Conservation (phyloP, 2,888 invertebrate species). For the Dilophus febrilis region DNA sequence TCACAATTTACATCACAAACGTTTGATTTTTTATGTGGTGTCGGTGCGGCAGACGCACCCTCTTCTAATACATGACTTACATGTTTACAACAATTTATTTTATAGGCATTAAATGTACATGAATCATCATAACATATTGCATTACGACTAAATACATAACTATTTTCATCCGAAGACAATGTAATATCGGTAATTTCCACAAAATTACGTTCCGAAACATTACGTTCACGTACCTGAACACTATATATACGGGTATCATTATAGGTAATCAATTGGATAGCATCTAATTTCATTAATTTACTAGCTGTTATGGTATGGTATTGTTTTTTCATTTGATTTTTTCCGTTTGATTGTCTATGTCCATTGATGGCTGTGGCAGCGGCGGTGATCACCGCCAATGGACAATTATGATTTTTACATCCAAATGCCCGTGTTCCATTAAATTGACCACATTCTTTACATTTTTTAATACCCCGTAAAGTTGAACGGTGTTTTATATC, state of each 20-base stretch:
- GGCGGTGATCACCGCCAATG: conserved; percentile 14
- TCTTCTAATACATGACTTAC: conserved; percentile 16
- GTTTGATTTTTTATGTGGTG: conserved; percentile 18
- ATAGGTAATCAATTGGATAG: conserved; percentile 37
- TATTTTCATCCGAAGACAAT: conserved; percentile 25
- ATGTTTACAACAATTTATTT: conserved; percentile 20
- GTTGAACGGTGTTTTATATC: conserved; percentile 9
- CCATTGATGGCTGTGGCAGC: no score
- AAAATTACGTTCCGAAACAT: conserved; percentile 54
- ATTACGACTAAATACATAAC: conserved; percentile 20
- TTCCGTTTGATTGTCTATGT: no score
- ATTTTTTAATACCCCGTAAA: conserved; percentile 49
- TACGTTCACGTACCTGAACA: conserved; percentile 47
- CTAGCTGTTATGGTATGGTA: no score
- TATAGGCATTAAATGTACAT: conserved; percentile 18
- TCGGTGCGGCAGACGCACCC: no score
- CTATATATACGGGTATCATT: conserved; percentile 46
- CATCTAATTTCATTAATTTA: no score
- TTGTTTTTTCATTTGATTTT: conserved; percentile 7
- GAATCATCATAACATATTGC: conserved; percentile 20
- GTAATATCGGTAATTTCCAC: conserved; percentile 38
- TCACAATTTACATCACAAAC: conserved; percentile 19
- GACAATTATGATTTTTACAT: conserved; percentile 55
- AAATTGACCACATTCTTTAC: conserved; percentile 54
- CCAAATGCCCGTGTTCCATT: conserved; percentile 59